A percentile compares a stretch with the other conserved stretches of the same genome.
phyloP scores from a whole-genome alignment of 2,113 vertebrate species.

The Pangasianodon hypophthalmus region DNA sequence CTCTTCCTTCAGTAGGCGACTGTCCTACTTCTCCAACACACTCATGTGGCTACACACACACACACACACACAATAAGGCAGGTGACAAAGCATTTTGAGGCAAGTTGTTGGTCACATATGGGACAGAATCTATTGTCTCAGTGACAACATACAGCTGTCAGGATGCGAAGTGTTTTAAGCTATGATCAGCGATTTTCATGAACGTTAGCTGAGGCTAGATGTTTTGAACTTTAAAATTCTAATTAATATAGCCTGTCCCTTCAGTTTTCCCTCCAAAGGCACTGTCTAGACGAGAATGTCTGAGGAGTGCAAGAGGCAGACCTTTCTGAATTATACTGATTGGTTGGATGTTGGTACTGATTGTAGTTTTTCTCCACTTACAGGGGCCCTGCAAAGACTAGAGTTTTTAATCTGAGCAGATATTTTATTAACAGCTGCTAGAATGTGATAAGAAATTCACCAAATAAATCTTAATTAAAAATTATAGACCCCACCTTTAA shows the following conservation, averaged over 20 bases:
- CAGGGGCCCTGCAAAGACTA: not conserved
- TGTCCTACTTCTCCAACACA: slow-evolving; percentile 49
- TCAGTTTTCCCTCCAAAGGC: not conserved
- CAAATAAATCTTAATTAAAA: not conserved
- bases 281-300: not conserved
- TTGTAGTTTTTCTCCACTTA: not conserved
- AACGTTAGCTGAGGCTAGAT: not conserved
- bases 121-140: not conserved
- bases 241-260: not conserved
- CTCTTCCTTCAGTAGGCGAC: slow-evolving; percentile 42
- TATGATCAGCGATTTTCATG: not conserved
- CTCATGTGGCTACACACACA: slow-evolving; percentile 36
- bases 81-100: slow-evolving; percentile 37
- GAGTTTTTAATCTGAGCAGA: not conserved
- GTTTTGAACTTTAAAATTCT: not conserved
- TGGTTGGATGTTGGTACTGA: not conserved
- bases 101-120: not conserved
- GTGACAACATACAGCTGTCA: not conserved
- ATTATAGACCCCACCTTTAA: not conserved
- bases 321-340: not conserved
- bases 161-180: not conserved
- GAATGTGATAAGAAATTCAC: not conserved
- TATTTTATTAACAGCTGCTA: not conserved
- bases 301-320: not conserved
- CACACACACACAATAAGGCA: slow-evolving; percentile 30